A percentile compares a stretch with the other conserved stretches of the same genome.
phyloP scores from a whole-genome alignment of 2,888 invertebrate species.

The Lithophane semibrunnea region DNA sequence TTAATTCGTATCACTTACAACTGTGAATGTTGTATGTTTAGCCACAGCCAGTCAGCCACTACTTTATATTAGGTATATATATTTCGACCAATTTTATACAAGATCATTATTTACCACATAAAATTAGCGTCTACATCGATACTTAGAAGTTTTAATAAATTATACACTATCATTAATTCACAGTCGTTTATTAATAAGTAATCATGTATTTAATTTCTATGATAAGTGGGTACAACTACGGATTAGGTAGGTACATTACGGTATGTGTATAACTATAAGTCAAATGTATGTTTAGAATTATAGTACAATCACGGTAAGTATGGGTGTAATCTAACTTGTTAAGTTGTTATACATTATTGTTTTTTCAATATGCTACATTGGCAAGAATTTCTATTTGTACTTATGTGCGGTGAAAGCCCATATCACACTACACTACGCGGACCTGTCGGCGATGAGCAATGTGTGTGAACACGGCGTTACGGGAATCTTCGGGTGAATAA shows the following conservation, averaged over 20 bases:
- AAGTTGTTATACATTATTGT: slow-evolving; percentile 52
- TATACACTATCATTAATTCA: slow-evolving; percentile 36
- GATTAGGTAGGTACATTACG: slow-evolving; percentile 15
- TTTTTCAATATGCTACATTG: slow-evolving; percentile 71
- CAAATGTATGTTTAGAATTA: slow-evolving; percentile 58
- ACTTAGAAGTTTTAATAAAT: slow-evolving; percentile 23
- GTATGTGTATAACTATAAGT: slow-evolving; percentile 56
- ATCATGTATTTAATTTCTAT: slow-evolving; percentile 26
- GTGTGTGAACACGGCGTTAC: background rate
- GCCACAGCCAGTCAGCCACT: slow-evolving; percentile 57
- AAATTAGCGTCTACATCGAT: slow-evolving; percentile 24
- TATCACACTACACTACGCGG: slow-evolving; percentile 34
- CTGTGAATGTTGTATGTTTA: slow-evolving; percentile 46
- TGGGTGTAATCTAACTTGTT: slow-evolving; percentile 53
- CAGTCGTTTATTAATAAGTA: slow-evolving; percentile 32
- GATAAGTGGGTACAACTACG: slow-evolving; percentile 36
- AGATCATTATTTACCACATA: slow-evolving; percentile 43
- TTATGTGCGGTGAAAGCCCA: slow-evolving; percentile 67
- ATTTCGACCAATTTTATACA: slow-evolving; percentile 22
- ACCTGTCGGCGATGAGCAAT: background rate
- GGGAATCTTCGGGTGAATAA: background rate
- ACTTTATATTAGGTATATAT: slow-evolving; percentile 26
- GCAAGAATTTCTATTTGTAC: slow-evolving; percentile 83
- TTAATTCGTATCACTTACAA: slow-evolving; percentile 55
- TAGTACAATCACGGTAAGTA: slow-evolving; percentile 57